Percentiles rank a stretch among this genome's conserved stretches.
phyloP scores from a whole-genome alignment of 1,140 invertebrate species.

The Caenorhabditis remanei region DNA sequence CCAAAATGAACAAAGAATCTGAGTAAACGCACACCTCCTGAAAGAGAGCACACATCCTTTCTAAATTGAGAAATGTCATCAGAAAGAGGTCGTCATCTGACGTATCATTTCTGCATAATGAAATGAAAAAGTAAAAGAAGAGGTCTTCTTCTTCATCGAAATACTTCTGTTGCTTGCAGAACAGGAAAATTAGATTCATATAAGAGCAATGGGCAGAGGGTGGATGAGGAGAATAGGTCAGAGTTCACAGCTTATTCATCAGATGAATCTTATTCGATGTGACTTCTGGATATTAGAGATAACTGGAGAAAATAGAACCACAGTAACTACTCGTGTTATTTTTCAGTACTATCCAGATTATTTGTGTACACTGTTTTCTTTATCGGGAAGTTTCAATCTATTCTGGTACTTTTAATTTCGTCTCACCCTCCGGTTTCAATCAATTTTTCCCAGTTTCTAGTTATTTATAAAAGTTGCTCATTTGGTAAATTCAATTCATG shows the following conservation, averaged over 20 bases:
- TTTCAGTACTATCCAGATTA: no score
- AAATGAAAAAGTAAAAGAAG: constrained; percentile 32
- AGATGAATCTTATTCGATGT: not conserved
- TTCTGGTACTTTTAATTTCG: no score
- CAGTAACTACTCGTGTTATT: no score
- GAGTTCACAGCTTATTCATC: not conserved
- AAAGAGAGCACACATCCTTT: not conserved
- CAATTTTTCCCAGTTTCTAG: no score
- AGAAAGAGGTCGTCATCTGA: not conserved
- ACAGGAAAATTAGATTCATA: not conserved
- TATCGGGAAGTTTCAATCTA: no score
- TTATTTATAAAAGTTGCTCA: not conserved
- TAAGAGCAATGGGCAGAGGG: not conserved
- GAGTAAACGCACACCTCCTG: no score
- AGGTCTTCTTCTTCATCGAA: not conserved
- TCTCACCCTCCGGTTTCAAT: no score
- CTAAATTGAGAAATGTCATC: constrained; percentile 1
- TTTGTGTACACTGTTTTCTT: no score
- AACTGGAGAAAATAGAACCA: no score
- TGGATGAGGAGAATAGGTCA: not conserved
- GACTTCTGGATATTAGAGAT: not conserved
- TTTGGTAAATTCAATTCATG: not conserved
- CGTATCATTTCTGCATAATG: constrained; percentile 35
- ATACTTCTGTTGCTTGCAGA: not conserved
- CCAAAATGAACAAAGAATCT: no score